Evolutionary conservation across 2,113 vertebrate species (phyloP).

Genomic region (Pygoscelis antarcticus): DNA sequence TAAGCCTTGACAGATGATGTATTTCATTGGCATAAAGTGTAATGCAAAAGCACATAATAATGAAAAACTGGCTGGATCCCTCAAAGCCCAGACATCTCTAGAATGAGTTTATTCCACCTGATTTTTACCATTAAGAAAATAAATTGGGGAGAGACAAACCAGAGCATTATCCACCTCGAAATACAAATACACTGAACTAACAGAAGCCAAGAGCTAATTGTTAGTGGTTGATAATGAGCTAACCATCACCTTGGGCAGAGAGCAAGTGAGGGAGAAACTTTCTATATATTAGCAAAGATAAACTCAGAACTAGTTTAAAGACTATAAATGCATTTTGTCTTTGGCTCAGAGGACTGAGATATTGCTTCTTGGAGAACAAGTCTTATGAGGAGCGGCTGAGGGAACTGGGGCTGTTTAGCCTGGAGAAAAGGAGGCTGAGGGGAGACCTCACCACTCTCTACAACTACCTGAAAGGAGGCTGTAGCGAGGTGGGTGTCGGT

Average conservation of each 20-base stretch:
- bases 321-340: not conserved
- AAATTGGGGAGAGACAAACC: not conserved
- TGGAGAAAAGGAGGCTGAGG: too few species aligned
- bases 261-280: not conserved
- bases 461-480: too few species aligned
- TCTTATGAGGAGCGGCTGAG: too few species aligned
- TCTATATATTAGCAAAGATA: not conserved
- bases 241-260: not conserved
- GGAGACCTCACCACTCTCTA: too few species aligned
- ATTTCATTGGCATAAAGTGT: not conserved
- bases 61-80: not conserved
- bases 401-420: too few species aligned
- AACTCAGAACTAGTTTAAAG: not conserved
- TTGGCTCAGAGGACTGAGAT: not conserved
- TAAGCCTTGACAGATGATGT: not conserved
- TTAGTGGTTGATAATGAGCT: not conserved
- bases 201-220: not conserved
- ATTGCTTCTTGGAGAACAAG: not conserved
- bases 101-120: not conserved
- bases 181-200: not conserved
- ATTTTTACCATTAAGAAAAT: not conserved
- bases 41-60: not conserved
- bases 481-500: too few species aligned
- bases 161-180: not conserved
- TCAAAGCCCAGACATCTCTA: not conserved